A percentile compares a stretch with the other conserved stretches of the same genome.
Conservation (phyloP, 2,113 vertebrate species). For the Oxyura jamaicensis region DNA sequence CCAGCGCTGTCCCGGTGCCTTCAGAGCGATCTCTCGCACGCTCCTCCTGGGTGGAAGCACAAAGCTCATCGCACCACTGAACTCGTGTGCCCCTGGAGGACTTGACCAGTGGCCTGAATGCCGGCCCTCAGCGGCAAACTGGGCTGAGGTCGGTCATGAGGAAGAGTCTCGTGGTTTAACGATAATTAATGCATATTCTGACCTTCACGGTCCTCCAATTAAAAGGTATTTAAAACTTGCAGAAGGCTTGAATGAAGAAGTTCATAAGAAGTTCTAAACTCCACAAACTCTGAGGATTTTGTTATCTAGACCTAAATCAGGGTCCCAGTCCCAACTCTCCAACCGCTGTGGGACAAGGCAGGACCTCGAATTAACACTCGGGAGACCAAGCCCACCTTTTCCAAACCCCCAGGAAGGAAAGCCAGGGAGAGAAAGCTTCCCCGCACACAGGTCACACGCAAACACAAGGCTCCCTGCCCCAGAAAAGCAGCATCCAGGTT, state of each 20-base stretch:
- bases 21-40: background rate
- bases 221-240: background rate
- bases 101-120: background rate
- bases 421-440: background rate
- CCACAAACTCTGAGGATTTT: background rate
- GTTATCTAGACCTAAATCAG: background rate
- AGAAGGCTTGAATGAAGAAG: background rate
- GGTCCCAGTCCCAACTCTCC: fast-evolving
- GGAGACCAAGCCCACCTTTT: background rate
- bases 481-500: background rate
- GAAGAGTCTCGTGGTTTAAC: background rate
- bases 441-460: fast-evolving
- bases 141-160: background rate
- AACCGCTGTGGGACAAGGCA: fast-evolving
- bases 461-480: background rate
- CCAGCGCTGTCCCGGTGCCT: fast-evolving
- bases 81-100: fast-evolving
- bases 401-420: background rate
- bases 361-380: background rate
- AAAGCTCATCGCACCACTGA: background rate
- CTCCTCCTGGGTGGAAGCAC: background rate
- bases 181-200: background rate
- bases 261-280: background rate
- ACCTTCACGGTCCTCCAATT: background rate
- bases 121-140: background rate